Conservation (phyloP, 1,140 invertebrate genomes). For the Cephus cinctus region DNA sequence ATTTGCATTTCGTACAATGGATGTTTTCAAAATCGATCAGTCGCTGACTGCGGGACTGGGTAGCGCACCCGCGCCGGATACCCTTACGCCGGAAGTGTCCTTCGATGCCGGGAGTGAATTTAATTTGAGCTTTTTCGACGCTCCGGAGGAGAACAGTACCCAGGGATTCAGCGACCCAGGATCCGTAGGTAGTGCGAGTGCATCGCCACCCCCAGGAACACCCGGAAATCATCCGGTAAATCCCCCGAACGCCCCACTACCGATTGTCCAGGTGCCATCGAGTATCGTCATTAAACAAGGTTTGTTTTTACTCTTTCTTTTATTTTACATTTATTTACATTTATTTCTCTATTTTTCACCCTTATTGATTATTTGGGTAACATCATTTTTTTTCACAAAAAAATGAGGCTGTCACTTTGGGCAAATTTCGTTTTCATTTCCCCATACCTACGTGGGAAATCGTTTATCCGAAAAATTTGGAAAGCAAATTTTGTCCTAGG, state of each 20-base stretch:
- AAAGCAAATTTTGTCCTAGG: too few species aligned
- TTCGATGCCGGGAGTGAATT: slow-evolving; percentile 76
- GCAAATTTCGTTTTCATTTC: too few species aligned
- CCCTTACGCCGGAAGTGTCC: slow-evolving; percentile 65
- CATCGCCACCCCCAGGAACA: slow-evolving; percentile 57
- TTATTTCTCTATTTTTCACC: slow-evolving; percentile 15
- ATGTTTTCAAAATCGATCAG: slow-evolving; percentile 67
- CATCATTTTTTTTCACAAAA: too few species aligned
- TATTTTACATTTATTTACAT: too few species aligned
- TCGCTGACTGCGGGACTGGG: slow-evolving; percentile 60
- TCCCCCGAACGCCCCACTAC: slow-evolving; percentile 39
- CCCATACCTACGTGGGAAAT: too few species aligned
- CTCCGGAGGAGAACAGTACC: slow-evolving; percentile 64
- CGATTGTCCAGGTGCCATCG: slow-evolving; percentile 48
- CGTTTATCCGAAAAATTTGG: too few species aligned
- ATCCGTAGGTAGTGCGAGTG: slow-evolving; percentile 64
- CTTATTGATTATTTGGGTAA: too few species aligned
- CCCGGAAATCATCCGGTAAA: slow-evolving; percentile 41
- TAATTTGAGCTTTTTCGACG: slow-evolving; percentile 77
- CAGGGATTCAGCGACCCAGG: slow-evolving; percentile 69
- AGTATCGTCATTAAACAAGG: slow-evolving; percentile 55
- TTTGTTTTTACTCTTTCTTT: slow-evolving; percentile 40
- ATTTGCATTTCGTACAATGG: slow-evolving; percentile 55
- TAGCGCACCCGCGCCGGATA: slow-evolving; percentile 60
- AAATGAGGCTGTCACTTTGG: too few species aligned